Evolutionary conservation across 2,888 invertebrate genomes (phyloP).

Genomic region (Lampropteryx suffumata): DNA sequence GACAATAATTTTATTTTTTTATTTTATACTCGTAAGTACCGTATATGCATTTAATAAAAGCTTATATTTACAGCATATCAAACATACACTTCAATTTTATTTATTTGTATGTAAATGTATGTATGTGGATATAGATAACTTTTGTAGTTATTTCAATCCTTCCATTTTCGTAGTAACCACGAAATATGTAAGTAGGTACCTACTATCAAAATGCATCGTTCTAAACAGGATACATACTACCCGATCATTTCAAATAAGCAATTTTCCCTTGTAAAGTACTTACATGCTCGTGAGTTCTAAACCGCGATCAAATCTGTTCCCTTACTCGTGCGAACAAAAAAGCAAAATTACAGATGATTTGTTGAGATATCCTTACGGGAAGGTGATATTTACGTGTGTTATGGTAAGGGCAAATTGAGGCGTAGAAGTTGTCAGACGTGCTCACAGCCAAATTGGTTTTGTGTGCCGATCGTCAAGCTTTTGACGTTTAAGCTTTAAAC

Average conservation of each 20-base stretch:
- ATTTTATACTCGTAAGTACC: too few species aligned
- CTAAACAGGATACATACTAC: conserved; percentile 33
- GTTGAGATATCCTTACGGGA: conserved; percentile 75
- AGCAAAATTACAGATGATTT: conserved; percentile 77
- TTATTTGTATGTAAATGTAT: too few species aligned
- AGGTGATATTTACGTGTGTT: conserved; percentile 64
- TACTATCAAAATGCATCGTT: conserved; percentile 2
- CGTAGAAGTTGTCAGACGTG: conserved; percentile 28
- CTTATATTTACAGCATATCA: too few species aligned
- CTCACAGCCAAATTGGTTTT: conserved; percentile 1
- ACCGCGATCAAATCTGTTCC: conserved; percentile 59
- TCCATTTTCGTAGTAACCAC: too few species aligned
- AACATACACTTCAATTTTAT: too few species aligned
- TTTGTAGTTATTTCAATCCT: too few species aligned
- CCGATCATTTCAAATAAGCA: conserved; percentile 53
- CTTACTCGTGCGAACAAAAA: conserved; percentile 73
- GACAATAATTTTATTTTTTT: too few species aligned
- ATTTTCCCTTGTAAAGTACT: conserved; percentile 60
- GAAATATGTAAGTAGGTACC: background rate
- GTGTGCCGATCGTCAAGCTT: background rate
- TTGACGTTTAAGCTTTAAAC: background rate
- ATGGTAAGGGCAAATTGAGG: conserved; percentile 18
- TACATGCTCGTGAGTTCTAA: conserved; percentile 58
- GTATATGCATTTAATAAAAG: too few species aligned
- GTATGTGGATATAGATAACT: too few species aligned